Evolutionary conservation across 2,797 vertebrate genomes (phyloP).

Genomic region (Clamator glandarius): DNA sequence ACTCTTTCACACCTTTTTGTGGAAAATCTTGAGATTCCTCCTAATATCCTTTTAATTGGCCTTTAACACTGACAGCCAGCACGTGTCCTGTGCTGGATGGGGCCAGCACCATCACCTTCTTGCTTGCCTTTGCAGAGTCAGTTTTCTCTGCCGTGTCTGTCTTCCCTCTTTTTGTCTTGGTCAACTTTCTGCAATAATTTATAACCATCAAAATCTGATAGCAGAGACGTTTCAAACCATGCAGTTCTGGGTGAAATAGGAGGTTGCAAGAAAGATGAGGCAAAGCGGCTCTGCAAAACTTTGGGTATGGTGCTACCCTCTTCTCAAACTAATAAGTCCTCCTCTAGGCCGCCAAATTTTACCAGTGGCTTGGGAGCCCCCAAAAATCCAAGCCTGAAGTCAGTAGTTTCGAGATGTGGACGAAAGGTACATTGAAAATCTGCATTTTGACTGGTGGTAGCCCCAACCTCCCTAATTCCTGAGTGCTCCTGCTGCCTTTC

Average conservation of each 20-base stretch:
- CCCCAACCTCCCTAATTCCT: not conserved
- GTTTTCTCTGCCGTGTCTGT: rapidly evolving
- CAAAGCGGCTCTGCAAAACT: not conserved
- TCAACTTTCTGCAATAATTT: not conserved
- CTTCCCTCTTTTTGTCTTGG: not conserved
- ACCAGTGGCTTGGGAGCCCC: not conserved
- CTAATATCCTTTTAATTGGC: not conserved
- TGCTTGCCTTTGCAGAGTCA: not conserved
- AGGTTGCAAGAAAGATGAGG: too few species aligned
- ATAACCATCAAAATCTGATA: not conserved
- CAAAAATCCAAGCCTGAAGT: not conserved
- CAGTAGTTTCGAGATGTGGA: not conserved
- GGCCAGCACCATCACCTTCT: not conserved
- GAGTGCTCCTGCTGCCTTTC: rapidly evolving
- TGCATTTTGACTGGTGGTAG: rapidly evolving
- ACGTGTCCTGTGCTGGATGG: not conserved
- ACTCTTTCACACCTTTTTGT: not conserved
- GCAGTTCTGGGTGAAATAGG: not conserved
- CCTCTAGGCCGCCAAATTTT: not conserved
- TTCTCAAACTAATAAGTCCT: not conserved
- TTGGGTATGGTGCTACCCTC: not conserved
- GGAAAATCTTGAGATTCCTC: not conserved
- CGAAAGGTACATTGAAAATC: not conserved
- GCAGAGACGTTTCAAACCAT: not conserved
- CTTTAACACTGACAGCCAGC: not conserved